Evolutionary conservation across 2,797 vertebrate species (phyloP).

Genomic region (Luscinia luscinia): DNA sequence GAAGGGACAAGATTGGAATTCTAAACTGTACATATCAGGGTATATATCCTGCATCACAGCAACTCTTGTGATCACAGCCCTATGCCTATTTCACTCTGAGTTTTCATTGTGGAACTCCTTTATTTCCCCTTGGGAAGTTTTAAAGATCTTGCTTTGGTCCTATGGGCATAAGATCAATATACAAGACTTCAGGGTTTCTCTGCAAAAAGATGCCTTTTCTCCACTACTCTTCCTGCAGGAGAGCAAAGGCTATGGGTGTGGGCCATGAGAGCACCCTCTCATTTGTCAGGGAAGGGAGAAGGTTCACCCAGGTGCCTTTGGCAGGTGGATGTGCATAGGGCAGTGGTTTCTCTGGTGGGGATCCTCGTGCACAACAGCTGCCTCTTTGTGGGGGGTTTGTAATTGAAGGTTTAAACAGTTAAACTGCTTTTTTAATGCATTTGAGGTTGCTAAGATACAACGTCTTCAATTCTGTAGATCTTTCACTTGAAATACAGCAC

Average conservation of each 20-base stretch:
- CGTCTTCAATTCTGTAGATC: background rate
- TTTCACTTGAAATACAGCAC: background rate
- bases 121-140: background rate
- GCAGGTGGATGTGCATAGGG: background rate
- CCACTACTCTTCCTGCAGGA: background rate
- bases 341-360: accelerated
- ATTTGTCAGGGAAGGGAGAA: background rate
- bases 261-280: accelerated
- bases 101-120: background rate
- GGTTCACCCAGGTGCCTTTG: accelerated
- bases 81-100: background rate
- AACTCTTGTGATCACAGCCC: background rate
- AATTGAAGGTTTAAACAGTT: conserved; percentile 15
- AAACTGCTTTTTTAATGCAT: conserved; percentile 43
- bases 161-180: background rate
- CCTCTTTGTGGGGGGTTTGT: background rate
- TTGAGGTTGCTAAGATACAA: conserved; percentile 63
- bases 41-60: background rate
- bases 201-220: background rate
- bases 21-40: background rate
- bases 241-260: background rate
- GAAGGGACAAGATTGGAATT: background rate
- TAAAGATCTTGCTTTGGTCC: background rate
- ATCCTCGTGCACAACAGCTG: accelerated
- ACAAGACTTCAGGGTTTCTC: background rate